Evolutionary conservation across 2,113 vertebrate genomes (phyloP).

Genomic region (Oriolus oriolus): DNA sequence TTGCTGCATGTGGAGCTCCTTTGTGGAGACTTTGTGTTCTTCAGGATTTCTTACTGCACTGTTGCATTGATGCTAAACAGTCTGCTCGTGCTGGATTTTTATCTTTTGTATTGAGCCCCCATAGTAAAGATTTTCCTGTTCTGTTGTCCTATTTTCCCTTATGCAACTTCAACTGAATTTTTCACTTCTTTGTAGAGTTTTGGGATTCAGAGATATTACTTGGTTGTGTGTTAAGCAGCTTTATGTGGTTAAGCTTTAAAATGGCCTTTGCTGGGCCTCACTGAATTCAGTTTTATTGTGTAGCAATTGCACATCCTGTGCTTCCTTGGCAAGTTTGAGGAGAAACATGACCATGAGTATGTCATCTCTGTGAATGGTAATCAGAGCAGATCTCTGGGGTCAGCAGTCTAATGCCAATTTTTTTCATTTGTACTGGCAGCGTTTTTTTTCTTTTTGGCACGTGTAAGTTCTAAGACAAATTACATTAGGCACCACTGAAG

Average conservation of each 20-base stretch:
- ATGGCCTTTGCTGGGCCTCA: background rate
- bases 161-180: background rate
- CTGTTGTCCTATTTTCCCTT: background rate
- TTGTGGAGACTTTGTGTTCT: background rate
- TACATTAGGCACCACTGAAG: background rate
- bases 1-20: background rate
- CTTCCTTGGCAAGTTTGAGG: background rate
- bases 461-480: background rate
- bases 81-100: background rate
- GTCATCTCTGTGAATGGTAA: background rate
- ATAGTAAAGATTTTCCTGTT: background rate
- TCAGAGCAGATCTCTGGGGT: background rate
- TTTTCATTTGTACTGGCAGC: background rate
- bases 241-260: background rate
- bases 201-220: background rate
- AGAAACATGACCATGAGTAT: background rate
- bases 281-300: background rate
- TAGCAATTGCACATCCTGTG: background rate
- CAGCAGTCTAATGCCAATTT: background rate
- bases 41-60: background rate
- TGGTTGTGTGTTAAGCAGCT: background rate
- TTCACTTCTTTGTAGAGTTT: background rate
- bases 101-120: background rate
- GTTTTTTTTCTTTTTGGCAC: background rate
- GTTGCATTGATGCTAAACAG: background rate